Evolutionary conservation across 2,797 vertebrate genomes (phyloP).

Genomic region (Etheostoma perlongum): DNA sequence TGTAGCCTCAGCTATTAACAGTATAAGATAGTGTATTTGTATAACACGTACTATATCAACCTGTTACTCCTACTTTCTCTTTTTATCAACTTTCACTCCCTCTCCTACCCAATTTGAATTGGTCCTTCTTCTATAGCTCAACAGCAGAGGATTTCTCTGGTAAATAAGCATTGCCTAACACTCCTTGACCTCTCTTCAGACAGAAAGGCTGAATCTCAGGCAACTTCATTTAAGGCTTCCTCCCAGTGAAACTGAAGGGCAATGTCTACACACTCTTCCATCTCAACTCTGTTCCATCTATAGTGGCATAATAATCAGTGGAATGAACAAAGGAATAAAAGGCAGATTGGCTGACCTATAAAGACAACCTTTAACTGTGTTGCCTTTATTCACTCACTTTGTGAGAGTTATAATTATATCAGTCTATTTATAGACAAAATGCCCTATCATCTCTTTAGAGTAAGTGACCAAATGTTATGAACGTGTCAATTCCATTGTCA

Average conservation of each 20-base stretch:
- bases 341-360: slow-evolving; percentile 34
- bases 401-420: slow-evolving; percentile 36
- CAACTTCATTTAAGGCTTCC: slow-evolving; percentile 69
- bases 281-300: slow-evolving; percentile 49
- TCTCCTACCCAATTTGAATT: slow-evolving; percentile 4
- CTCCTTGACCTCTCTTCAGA: slow-evolving; percentile 73
- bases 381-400: slow-evolving; percentile 52
- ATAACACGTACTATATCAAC: background rate
- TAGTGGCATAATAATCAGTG: slow-evolving; percentile 60
- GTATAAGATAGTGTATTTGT: background rate
- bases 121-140: slow-evolving; percentile 34
- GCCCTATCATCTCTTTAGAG: slow-evolving; percentile 29
- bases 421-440: slow-evolving; percentile 50
- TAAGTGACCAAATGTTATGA: slow-evolving; percentile 37
- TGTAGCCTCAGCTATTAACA: background rate
- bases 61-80: background rate
- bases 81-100: background rate
- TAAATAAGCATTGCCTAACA: slow-evolving; percentile 57
- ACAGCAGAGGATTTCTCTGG: slow-evolving; percentile 50
- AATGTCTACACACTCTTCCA: slow-evolving; percentile 56
- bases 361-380: slow-evolving; percentile 54
- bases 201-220: slow-evolving; percentile 64
- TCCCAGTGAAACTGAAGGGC: slow-evolving; percentile 71
- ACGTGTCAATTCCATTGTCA: slow-evolving; percentile 29
- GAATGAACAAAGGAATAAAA: slow-evolving; percentile 44